Base-by-base conservation (phyloP, 2,797 vertebrate genomes). In the Amblyraja radiata region DNA sequence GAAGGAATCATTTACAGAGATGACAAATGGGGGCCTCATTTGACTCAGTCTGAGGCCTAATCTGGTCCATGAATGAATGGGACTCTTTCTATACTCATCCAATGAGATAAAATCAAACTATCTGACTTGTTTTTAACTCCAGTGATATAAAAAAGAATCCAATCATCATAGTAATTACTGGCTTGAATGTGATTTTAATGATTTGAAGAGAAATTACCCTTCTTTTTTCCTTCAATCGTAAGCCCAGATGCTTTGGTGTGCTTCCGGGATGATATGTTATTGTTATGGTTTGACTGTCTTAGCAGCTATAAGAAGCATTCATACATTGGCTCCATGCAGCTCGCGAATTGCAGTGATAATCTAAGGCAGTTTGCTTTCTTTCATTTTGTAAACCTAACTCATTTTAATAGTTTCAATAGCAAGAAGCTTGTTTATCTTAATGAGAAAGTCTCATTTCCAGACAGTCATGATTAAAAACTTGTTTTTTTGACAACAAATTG, bases 1-100 rank as follows among this genome's bases (percentile, higher is more conserved):
- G 71, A 92, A 92, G 39, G 90, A 92, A 92, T 58, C 39, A 92
- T 92, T 92, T 92, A 54, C 90, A 76, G 90, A 76, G 90, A 92
- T 92, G 71, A 73, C 90, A 92, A 71, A 92, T 63, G 23, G 23
- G 65, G 68, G 21, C 36, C 90, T 74, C 13, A 39, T 92, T 92
- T 74, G 68, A 76, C 68, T 74, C 39, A 28, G 71, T 91, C 90
- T 39, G 14, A 1, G 63, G 63, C 86, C 86, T 90, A 90, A 90
- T 90, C 86, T 92, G 71, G 10, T 92, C 71, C 39, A 25, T 28
- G 71, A 28, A 92, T 92, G 90, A 92, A 92, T 92, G 68, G 39
- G 23, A 76, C 71, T 76, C 71, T 92, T 92, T 76, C 36, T 92
- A 21, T 54, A 13, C 36, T 54, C 73, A 76, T 92, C 90, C 68